Evolutionary conservation across 2,113 vertebrate species (phyloP).

Genomic region (Monopterus albus): DNA sequence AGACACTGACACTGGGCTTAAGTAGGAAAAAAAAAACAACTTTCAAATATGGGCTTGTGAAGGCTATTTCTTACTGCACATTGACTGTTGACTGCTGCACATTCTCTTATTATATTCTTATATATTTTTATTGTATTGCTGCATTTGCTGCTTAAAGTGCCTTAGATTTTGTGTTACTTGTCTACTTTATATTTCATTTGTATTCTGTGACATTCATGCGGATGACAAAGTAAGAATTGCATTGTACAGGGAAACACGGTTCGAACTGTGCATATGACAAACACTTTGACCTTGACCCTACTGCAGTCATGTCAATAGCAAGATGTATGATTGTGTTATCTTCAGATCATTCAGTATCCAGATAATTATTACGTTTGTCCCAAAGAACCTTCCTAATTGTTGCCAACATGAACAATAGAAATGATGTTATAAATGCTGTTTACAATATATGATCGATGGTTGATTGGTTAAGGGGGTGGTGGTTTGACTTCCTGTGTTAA

Average conservation of each 20-base stretch:
- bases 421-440: background rate
- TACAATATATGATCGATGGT: slow-evolving; percentile 8
- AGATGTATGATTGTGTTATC: no score
- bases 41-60: slow-evolving; percentile 46
- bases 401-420: background rate
- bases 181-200: no score
- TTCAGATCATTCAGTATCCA: background rate
- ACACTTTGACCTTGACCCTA: no score
- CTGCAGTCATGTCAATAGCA: slow-evolving; percentile 20
- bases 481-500: slow-evolving; percentile 77
- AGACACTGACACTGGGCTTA: slow-evolving; percentile 60
- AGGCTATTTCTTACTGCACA: slow-evolving; percentile 48
- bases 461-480: slow-evolving; percentile 29
- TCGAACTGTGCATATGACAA: no score
- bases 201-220: no score
- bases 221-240: no score
- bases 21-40: slow-evolving; percentile 57
- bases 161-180: no score
- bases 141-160: no score
- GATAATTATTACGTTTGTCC: background rate
- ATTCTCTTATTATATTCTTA: no score
- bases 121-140: no score
- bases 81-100: no score
- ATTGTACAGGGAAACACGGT: no score
- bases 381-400: background rate